These are phyloP conservation scores for Dasysyrphus tricinctus DNA, from an alignment of 2,888 invertebrate species.

Conservation along the genomic window DNA sequence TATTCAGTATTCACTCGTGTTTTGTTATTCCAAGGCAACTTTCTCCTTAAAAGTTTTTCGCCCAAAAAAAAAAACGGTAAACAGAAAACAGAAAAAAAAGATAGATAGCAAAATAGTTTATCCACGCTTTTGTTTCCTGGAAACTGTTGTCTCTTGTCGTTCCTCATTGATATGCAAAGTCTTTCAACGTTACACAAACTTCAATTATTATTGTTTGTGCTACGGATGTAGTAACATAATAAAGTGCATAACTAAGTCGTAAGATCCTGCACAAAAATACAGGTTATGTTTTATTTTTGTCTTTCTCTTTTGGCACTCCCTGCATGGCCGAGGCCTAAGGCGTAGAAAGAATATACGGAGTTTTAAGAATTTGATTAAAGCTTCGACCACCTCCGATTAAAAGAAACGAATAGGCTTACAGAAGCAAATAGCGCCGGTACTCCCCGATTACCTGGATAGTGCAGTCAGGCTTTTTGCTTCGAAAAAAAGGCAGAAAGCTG, in stretches of 20 bases:
- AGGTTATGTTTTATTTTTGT: too few species aligned
- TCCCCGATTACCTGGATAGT: too few species aligned
- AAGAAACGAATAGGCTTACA: too few species aligned
- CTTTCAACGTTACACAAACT: slow-evolving; percentile 53
- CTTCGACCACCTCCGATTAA: too few species aligned
- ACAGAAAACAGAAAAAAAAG: slow-evolving; percentile 21
- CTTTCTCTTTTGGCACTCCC: too few species aligned
- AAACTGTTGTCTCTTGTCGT: slow-evolving; percentile 65
- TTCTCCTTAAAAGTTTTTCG: slow-evolving; percentile 32
- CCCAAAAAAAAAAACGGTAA: neutral
- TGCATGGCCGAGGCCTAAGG: too few species aligned
- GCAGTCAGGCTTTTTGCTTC: too few species aligned
- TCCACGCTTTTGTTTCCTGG: slow-evolving; percentile 61
- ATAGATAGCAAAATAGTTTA: slow-evolving; percentile 65
- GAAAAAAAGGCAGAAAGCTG: too few species aligned
- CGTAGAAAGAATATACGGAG: too few species aligned
- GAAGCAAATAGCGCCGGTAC: too few species aligned
- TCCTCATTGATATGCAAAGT: slow-evolving; percentile 74
- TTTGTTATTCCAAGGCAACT: slow-evolving; percentile 63
- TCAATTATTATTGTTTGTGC: slow-evolving; percentile 39
- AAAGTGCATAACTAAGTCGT: neutral
- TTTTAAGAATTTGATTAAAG: too few species aligned
- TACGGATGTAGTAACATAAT: slow-evolving; percentile 40
- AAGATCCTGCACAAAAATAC: neutral
- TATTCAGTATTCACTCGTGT: slow-evolving; percentile 33